These are phyloP conservation scores for Tympanoctomys barrerae DNA, from an alignment of 2,797 vertebrate genomes.

Conservation along the genomic window DNA sequence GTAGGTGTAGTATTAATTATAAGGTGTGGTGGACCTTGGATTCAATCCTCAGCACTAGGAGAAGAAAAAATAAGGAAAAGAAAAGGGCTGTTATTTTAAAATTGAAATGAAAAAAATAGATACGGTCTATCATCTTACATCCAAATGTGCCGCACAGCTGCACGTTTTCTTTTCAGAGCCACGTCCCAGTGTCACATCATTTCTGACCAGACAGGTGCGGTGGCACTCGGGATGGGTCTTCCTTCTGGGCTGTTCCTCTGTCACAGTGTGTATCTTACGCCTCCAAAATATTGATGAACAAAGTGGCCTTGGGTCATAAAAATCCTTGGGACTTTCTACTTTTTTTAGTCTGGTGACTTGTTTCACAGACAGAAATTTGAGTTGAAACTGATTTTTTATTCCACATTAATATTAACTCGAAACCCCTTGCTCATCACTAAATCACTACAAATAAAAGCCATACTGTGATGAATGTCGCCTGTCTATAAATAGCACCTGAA, in stretches of 20 bases:
- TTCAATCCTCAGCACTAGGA: not conserved
- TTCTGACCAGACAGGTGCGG: not conserved
- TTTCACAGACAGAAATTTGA: not conserved
- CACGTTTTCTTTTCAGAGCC: not conserved
- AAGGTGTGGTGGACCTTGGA: not conserved
- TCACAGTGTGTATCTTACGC: not conserved
- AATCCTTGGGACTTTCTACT: not conserved
- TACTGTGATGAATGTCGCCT: not conserved
- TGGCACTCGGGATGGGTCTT: not conserved
- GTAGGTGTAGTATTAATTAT: not conserved
- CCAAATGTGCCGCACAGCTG: accelerated
- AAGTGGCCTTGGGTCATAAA: not conserved
- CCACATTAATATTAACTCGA: slow-evolving; percentile 54
- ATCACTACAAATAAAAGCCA: slow-evolving; percentile 51
- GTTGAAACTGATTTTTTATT: slow-evolving; percentile 63
- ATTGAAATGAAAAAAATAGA: not conserved
- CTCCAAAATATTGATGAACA: not conserved
- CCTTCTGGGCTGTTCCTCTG: not conserved
- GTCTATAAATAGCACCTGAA: slow-evolving; percentile 65
- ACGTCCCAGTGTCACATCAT: not conserved
- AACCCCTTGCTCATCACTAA: slow-evolving; percentile 16
- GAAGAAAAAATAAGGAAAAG: not conserved
- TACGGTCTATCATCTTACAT: not conserved
- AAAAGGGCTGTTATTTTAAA: not conserved
- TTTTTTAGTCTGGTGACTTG: slow-evolving; percentile 37